A percentile compares a stretch with the other conserved stretches of the same genome.
These are phyloP conservation scores for Hyles vespertilio DNA, from an alignment of 1,140 invertebrate genomes.

Conservation along the genomic window DNA sequence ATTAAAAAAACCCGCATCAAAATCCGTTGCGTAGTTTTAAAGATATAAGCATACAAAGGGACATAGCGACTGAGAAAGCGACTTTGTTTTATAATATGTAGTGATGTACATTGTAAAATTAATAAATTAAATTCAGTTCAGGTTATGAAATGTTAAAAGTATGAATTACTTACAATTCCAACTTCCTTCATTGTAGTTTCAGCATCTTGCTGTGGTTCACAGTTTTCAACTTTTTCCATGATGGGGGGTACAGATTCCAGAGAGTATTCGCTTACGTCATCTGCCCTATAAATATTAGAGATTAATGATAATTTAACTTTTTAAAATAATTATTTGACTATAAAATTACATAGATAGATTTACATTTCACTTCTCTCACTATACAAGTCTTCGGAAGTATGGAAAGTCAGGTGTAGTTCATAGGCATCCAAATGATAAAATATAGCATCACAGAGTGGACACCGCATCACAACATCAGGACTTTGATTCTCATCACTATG, in stretches of 20 bases:
- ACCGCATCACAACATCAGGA: slow-evolving; percentile 77
- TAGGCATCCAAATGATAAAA: slow-evolving; percentile 82
- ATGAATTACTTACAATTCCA: slow-evolving; percentile 43
- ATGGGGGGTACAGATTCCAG: slow-evolving; percentile 57
- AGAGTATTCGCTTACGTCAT: slow-evolving; percentile 52
- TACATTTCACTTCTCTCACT: slow-evolving; percentile 79
- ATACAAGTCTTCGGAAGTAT: slow-evolving; percentile 79
- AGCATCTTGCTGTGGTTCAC: slow-evolving; percentile 24
- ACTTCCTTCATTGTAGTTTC: slow-evolving; percentile 30
- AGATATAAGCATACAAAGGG: no score
- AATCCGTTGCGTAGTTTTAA: no score
- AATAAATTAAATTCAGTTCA: no score
- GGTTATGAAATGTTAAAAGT: background rate
- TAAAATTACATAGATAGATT: slow-evolving; percentile 6
- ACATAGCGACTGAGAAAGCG: no score
- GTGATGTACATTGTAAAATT: no score
- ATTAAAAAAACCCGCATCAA: no score
- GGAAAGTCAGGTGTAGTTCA: slow-evolving; percentile 79
- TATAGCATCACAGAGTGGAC: slow-evolving; percentile 80
- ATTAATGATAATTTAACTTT: no score
- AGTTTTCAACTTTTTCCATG: slow-evolving; percentile 48
- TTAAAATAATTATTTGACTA: no score
- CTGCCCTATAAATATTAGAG: slow-evolving; percentile 34
- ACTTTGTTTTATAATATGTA: no score
- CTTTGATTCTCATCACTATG: slow-evolving; percentile 77